Evolutionary conservation across 2,113 vertebrate species (phyloP).

Genomic region (Rhynchomys soricoides): DNA sequence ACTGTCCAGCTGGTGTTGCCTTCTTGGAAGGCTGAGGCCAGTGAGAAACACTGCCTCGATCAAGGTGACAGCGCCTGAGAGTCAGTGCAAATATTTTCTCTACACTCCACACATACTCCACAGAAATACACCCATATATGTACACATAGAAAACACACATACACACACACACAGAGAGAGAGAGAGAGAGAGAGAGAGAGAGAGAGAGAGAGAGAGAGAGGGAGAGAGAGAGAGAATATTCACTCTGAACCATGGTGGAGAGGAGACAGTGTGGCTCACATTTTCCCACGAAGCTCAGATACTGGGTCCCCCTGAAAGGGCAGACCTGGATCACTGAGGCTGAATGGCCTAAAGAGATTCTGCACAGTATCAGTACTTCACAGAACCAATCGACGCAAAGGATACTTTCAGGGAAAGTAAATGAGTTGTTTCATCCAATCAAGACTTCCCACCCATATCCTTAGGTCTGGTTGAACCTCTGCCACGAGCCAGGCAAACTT

Average conservation of each 20-base stretch:
- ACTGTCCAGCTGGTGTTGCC: neutral
- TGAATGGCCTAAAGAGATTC: neutral
- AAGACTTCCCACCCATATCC: neutral
- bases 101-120: neutral
- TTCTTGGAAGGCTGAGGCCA: neutral
- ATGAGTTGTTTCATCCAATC: neutral
- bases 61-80: neutral
- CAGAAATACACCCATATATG: neutral
- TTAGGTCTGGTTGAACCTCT: neutral
- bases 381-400: neutral
- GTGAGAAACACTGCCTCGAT: neutral
- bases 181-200: too few relatives aligned
- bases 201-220: too few relatives aligned
- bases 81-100: neutral
- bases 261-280: neutral
- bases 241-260: neutral
- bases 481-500: slow-evolving; percentile 19
- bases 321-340: neutral
- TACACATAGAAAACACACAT: neutral
- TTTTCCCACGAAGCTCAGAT: neutral
- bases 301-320: neutral
- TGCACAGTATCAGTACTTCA: neutral
- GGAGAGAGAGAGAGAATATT: too few relatives aligned
- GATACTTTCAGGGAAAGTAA: neutral
- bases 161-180: neutral